A percentile compares a stretch with the other conserved stretches of the same genome.
phyloP scores from a whole-genome alignment of 2,797 vertebrate species.

The Anabacerthia variegaticeps region DNA sequence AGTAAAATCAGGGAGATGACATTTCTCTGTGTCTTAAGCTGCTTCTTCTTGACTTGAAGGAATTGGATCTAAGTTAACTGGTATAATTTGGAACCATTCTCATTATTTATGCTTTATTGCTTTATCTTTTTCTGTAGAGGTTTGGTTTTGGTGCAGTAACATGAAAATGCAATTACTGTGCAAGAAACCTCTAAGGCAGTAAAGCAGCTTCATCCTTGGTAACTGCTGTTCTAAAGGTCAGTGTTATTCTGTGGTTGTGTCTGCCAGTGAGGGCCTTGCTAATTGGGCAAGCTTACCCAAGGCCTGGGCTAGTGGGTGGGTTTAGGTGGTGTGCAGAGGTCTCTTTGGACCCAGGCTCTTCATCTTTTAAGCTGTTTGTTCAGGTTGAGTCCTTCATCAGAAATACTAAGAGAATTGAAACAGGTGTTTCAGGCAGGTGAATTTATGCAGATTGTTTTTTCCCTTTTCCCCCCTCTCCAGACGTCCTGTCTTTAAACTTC shows the following conservation, averaged over 20 bases:
- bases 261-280: background rate
- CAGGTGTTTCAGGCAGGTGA: fast-evolving
- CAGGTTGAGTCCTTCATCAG: background rate
- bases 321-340: background rate
- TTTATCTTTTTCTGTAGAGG: background rate
- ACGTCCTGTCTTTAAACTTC: background rate
- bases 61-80: background rate
- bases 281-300: background rate
- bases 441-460: background rate
- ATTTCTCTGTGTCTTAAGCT: background rate
- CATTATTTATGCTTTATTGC: background rate
- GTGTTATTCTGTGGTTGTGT: background rate
- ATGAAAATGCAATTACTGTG: background rate
- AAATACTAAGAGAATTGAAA: background rate
- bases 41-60: background rate
- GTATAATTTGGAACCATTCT: background rate
- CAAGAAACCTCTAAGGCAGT: background rate
- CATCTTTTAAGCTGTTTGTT: background rate
- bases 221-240: background rate
- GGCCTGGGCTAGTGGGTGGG: background rate
- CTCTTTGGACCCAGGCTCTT: background rate
- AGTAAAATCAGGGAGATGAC: background rate
- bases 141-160: background rate
- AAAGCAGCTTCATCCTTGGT: background rate
- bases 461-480: fast-evolving